Evolutionary conservation across 2,113 vertebrate genomes (phyloP).

Genomic region (Tylochromis polylepis): DNA sequence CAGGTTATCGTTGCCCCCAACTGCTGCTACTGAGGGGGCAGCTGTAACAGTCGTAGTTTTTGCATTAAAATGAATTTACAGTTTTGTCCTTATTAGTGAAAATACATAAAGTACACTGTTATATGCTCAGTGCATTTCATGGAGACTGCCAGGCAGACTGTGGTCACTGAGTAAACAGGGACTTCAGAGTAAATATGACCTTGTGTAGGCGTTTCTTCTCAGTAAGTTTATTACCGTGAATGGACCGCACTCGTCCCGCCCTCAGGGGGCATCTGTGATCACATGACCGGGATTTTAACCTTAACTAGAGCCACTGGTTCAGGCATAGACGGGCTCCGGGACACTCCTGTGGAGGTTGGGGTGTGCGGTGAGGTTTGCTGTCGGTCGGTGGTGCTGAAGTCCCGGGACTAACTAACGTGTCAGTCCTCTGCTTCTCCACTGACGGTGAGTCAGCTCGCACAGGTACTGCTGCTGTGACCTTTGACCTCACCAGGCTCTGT

Average conservation of each 20-base stretch:
- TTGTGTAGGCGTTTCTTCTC: not conserved
- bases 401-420: not conserved
- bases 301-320: not conserved
- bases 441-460: not conserved
- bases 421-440: not conserved
- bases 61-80: not conserved
- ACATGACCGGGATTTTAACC: not conserved
- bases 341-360: not conserved
- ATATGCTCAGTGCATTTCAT: not conserved
- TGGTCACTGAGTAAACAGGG: not conserved
- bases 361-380: too few species aligned
- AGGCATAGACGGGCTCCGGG: fast-evolving
- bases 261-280: not conserved
- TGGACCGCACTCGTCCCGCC: not conserved
- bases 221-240: not conserved
- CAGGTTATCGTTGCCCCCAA: not conserved
- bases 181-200: not conserved
- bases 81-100: not conserved
- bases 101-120: not conserved
- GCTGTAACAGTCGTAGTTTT: not conserved
- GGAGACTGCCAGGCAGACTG: not conserved
- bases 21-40: not conserved
- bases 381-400: not conserved
- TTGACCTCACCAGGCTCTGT: not conserved
- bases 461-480: not conserved